These are phyloP conservation scores for Lepidothrix coronata DNA, from an alignment of 2,113 vertebrate species.

Conservation along the genomic window DNA sequence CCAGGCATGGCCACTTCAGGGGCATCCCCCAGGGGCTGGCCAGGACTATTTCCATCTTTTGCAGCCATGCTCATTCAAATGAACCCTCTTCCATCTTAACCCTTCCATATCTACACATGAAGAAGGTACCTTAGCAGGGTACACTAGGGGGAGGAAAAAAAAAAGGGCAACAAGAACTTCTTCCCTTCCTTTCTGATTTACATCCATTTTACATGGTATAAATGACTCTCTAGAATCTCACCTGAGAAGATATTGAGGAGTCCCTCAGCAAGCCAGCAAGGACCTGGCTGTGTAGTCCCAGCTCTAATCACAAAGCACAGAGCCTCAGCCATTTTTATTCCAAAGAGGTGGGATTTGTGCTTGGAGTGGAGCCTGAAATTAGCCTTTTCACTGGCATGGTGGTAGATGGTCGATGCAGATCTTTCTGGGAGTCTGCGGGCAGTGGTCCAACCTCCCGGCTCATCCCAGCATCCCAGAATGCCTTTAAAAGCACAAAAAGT, in stretches of 20 bases:
- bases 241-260: neutral
- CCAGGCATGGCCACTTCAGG: rapidly evolving
- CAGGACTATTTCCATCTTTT: neutral
- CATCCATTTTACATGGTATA: rapidly evolving
- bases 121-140: neutral
- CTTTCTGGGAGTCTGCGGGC: neutral
- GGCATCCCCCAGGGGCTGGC: neutral
- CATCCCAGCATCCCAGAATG: constrained; percentile 5
- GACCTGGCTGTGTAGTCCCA: neutral
- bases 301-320: neutral
- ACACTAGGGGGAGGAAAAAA: too few species aligned
- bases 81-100: neutral
- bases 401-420: neutral
- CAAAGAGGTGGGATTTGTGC: neutral
- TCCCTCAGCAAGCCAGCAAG: neutral
- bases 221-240: rapidly evolving
- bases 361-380: constrained; percentile 24
- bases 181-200: neutral
- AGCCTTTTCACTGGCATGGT: neutral
- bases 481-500: constrained; percentile 54
- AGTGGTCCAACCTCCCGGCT: constrained; percentile 1
- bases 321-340: neutral
- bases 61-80: neutral
- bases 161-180: neutral
- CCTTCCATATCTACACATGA: neutral